A percentile compares a stretch with the other conserved stretches of the same genome.
Evolutionary conservation across 2,113 vertebrate species (phyloP).

Genomic region (Parus major): DNA sequence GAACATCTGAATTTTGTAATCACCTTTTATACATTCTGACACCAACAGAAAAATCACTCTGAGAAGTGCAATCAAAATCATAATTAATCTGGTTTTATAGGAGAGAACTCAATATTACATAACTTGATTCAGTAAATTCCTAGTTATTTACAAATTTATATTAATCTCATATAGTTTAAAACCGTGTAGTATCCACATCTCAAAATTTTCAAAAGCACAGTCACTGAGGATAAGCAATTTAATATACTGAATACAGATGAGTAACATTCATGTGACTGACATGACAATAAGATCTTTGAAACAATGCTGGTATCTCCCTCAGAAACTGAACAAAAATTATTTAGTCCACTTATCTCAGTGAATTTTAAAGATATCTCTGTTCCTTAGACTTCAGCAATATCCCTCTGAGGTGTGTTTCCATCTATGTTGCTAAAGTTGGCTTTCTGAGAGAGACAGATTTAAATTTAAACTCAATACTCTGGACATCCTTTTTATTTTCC

Average conservation of each 20-base stretch:
- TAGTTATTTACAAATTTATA: neutral
- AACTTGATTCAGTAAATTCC: neutral
- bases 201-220: neutral
- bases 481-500: conserved; percentile 61
- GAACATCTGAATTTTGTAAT: neutral
- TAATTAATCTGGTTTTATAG: neutral
- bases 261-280: neutral
- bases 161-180: neutral
- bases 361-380: neutral
- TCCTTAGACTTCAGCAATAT: neutral
- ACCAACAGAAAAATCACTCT: neutral
- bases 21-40: neutral
- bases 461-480: conserved; percentile 53
- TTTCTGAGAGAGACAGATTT: conserved; percentile 25
- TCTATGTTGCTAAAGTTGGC: conserved; percentile 4
- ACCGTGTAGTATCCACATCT: neutral
- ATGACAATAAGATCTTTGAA: neutral
- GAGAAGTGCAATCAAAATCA: neutral
- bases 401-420: conserved; percentile 16
- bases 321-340: neutral
- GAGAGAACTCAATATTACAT: neutral
- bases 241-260: neutral
- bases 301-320: accelerated
- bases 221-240: neutral
- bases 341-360: neutral